Conservation (phyloP, 2,113 vertebrate species). For the Salminus brasiliensis region DNA sequence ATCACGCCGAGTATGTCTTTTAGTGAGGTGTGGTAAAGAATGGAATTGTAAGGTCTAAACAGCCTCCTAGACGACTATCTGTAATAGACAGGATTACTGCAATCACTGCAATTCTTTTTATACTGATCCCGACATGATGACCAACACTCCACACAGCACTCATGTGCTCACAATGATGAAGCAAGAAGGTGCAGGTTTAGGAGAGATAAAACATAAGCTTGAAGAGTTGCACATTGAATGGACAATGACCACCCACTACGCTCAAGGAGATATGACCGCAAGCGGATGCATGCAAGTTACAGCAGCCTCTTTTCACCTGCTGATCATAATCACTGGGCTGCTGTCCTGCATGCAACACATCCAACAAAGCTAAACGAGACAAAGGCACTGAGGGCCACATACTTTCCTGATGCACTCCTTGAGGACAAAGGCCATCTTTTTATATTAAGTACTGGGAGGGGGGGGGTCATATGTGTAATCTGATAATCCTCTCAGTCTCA, state of each 20-base stretch:
- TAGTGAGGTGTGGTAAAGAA: too few relatives aligned
- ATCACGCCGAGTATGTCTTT: too few relatives aligned
- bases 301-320: not conserved
- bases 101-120: not conserved
- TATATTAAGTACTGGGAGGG: conserved; percentile 13
- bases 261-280: not conserved
- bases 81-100: not conserved
- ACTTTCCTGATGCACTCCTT: not conserved
- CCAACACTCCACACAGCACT: not conserved
- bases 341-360: not conserved
- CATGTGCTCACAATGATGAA: not conserved
- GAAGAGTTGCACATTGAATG: not conserved
- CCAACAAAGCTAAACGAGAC: not conserved
- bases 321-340: not conserved
- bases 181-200: not conserved
- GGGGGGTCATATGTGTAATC: conserved; percentile 35
- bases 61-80: not conserved
- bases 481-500: conserved; percentile 42
- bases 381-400: not conserved
- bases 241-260: not conserved
- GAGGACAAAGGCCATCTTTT: conserved; percentile 27
- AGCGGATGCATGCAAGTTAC: not conserved
- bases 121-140: not conserved
- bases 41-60: too few relatives aligned
- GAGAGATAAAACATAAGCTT: not conserved